Conservation (phyloP, 2,888 invertebrate species). For the Crepidodera aurea region DNA sequence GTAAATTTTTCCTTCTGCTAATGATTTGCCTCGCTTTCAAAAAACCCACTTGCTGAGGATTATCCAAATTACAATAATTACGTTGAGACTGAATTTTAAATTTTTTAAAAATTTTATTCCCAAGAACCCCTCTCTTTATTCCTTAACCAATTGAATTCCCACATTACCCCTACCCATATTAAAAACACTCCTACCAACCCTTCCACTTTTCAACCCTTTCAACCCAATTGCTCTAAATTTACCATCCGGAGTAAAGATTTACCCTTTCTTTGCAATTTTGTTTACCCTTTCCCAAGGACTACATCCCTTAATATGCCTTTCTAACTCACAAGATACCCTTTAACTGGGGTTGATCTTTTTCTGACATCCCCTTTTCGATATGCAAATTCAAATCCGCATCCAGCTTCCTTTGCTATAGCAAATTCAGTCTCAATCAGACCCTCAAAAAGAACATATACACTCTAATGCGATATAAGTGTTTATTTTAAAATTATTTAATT, state of each 20-base stretch:
- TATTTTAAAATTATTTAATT: conserved; percentile 2
- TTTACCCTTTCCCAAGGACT: not conserved
- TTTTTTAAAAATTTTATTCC: too few relatives aligned
- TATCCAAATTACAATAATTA: too few relatives aligned
- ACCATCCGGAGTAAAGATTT: not conserved
- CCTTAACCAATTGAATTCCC: too few relatives aligned
- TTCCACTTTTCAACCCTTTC: conserved; percentile 36
- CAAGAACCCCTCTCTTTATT: too few relatives aligned
- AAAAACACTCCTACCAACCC: conserved; percentile 8
- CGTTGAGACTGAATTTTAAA: too few relatives aligned
- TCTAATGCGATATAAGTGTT: conserved; percentile 7
- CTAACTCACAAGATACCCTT: not conserved
- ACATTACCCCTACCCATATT: conserved; percentile 14
- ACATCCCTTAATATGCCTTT: not conserved
- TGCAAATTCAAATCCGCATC: conserved; percentile 33
- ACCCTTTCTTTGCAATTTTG: not conserved
- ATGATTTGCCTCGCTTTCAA: too few relatives aligned
- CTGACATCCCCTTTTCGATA: conserved; percentile 15
- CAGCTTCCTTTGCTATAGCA: conserved; percentile 3
- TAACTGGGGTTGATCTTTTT: not conserved
- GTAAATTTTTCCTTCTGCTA: too few relatives aligned
- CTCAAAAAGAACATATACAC: conserved; percentile 11
- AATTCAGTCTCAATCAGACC: conserved; percentile 34
- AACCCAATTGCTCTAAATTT: conserved; percentile 37
- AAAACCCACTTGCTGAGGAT: too few relatives aligned